Evolutionary conservation across 2,113 vertebrate species (phyloP), one percentile per base, ranked within the genome.

Genomic region (Trachemys scripta): DNA sequence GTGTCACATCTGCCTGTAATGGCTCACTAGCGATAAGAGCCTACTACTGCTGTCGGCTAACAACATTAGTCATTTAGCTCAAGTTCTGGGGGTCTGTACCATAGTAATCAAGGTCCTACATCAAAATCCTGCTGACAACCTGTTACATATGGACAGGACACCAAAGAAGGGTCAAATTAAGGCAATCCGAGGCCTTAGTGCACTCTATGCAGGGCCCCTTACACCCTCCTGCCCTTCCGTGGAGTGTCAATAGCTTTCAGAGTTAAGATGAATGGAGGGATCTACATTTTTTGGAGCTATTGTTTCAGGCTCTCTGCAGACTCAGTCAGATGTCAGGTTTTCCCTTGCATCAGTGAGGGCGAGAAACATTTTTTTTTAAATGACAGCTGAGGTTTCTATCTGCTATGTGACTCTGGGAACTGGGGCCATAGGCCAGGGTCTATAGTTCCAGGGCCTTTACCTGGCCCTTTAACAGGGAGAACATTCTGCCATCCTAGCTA

Each of bases 401-500:
- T 57, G 7, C 10, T 2, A 14, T 42, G 14, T 27, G 25, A 20
- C 29, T 91, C 35, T n/a, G 51, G 11, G 72, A 89, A 4, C 0
- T 0, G 69, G 17, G 49, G 76, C 69, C 59, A n/a, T 35, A 62
- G 90, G 13, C 56, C 4, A 20, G 69, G 22, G n/a, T 65, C 84
- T 59, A 24, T 5, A 9, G 17, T 62, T 96, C 81, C 38, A 16
- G 25, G 27, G 25, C 81, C 85, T 84, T 56, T 17, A 62, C 59
- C 5, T 53, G 56, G 84, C 49, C 53, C 57, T 91, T 90, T 31
- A 75, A 49, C 0, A 42, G 0, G 9, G 91, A 85, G 84, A 93
- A 94, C 94, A 90, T 42, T 90, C 85, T 72, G 38, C 80, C 1
- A 49, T 76, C 85, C 57, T 45, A 83, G 53, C 69, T 19, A 88